These are phyloP conservation scores for Paedocypris sp. DNA, from an alignment of 2,113 vertebrate species.

Conservation along the genomic window DNA sequence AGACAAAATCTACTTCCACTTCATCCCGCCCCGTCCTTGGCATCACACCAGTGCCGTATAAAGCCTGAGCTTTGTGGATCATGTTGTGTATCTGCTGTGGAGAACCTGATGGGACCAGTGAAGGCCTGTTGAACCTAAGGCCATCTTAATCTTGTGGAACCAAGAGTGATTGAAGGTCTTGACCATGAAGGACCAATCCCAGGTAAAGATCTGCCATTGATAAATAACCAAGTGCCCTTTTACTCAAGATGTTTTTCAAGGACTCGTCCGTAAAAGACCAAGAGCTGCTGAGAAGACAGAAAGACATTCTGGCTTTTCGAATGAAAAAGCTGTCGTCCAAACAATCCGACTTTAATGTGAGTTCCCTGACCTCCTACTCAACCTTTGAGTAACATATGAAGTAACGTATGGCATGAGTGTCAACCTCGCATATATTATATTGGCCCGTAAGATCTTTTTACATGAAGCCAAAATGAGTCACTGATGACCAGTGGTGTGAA, in stretches of 20 bases:
- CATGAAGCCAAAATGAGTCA: too few relatives aligned
- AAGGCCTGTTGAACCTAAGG: not conserved
- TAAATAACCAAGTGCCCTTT: too few relatives aligned
- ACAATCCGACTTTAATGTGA: slow-evolving; percentile 57
- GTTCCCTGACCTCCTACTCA: too few relatives aligned
- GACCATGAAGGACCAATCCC: slow-evolving; percentile 31
- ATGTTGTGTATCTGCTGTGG: not conserved
- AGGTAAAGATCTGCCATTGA: slow-evolving; percentile 40
- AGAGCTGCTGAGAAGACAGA: slow-evolving; percentile 50
- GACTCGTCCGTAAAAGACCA: slow-evolving; percentile 48
- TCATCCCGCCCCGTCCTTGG: slow-evolving; percentile 4
- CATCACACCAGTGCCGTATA: slow-evolving; percentile 34
- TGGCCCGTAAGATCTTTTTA: too few relatives aligned
- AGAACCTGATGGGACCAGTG: not conserved
- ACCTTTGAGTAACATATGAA: too few relatives aligned
- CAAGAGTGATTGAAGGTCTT: too few relatives aligned
- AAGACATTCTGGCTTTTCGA: slow-evolving; percentile 50
- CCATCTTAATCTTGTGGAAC: too few relatives aligned
- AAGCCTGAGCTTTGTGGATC: not conserved
- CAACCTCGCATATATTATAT: too few relatives aligned
- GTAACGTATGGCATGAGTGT: too few relatives aligned
- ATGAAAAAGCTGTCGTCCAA: slow-evolving; percentile 56
- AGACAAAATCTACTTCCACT: not conserved
- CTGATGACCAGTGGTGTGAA: too few relatives aligned
- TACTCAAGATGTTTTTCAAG: slow-evolving; percentile 36